Percentiles rank a stretch among this genome's conserved stretches.
phyloP scores from a whole-genome alignment of 2,888 invertebrate genomes.

The Tiliacea aurago region DNA sequence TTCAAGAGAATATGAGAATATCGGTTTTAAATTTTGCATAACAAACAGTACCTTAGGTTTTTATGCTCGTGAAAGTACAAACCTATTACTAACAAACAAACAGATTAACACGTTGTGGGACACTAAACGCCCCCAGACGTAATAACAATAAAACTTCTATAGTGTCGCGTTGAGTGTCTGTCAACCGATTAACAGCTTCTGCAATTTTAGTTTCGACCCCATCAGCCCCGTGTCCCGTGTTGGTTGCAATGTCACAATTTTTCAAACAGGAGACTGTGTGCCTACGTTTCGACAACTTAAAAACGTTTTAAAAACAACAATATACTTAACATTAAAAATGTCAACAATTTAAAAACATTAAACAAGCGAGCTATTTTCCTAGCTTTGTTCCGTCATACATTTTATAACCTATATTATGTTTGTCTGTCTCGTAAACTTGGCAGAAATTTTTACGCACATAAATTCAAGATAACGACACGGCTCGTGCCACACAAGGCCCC shows the following conservation, averaged over 20 bases:
- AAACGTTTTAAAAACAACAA: too few species aligned
- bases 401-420: not conserved
- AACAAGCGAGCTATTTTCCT: too few species aligned
- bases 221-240: not conserved
- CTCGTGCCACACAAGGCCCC: conserved; percentile 3
- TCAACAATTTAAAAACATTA: not conserved
- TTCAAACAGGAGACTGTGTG: not conserved
- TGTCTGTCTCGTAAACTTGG: conserved; percentile 7
- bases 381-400: not conserved
- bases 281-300: not conserved
- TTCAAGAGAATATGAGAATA: too few species aligned
- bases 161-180: too few species aligned
- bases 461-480: conserved; percentile 37
- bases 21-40: not conserved
- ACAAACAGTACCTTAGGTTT: too few species aligned
- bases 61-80: not conserved
- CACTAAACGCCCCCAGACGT: too few species aligned
- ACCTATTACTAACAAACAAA: not conserved
- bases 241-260: not conserved
- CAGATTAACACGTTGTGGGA: not conserved
- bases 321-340: too few species aligned
- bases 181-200: not conserved
- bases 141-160: too few species aligned
- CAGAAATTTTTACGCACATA: conserved; percentile 42
- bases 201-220: not conserved